These are phyloP conservation scores for Aromia moschata DNA, from an alignment of 2,888 invertebrate genomes.

Conservation along the genomic window DNA sequence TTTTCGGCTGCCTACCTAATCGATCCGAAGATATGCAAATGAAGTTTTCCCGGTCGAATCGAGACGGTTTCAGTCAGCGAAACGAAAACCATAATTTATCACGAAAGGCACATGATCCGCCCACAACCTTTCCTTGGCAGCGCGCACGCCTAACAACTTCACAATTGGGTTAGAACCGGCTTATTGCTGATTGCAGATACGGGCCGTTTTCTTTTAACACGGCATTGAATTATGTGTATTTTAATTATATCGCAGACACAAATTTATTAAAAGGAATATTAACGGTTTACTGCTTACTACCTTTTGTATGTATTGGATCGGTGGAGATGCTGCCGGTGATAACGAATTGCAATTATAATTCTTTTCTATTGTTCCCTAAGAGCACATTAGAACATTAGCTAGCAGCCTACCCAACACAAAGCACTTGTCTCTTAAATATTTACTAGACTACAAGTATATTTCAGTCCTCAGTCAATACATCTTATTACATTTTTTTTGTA, in stretches of 20 bases:
- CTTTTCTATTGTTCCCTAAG: not conserved
- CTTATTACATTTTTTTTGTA: no score
- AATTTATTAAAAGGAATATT: conserved; percentile 1
- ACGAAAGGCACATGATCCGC: not conserved
- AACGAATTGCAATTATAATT: conserved; percentile 1
- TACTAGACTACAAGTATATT: no score
- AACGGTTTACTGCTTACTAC: conserved; percentile 1
- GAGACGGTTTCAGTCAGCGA: not conserved
- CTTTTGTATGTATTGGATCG: not conserved
- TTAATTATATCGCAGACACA: not conserved
- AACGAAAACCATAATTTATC: conserved; percentile 8
- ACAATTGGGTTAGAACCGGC: not conserved
- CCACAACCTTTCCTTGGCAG: not conserved
- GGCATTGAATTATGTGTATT: conserved; percentile 1
- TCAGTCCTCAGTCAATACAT: no score
- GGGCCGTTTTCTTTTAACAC: not conserved
- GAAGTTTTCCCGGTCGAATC: not conserved
- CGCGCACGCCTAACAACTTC: not conserved
- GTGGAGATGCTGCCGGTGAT: not conserved
- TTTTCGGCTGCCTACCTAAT: not conserved
- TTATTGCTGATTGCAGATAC: conserved; percentile 1
- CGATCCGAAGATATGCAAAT: not conserved
- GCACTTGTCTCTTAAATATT: no score
- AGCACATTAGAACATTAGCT: no score
- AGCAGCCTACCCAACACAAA: no score